phyloP scores from a whole-genome alignment of 2,797 vertebrate genomes.

The Malurus leucopterus region DNA sequence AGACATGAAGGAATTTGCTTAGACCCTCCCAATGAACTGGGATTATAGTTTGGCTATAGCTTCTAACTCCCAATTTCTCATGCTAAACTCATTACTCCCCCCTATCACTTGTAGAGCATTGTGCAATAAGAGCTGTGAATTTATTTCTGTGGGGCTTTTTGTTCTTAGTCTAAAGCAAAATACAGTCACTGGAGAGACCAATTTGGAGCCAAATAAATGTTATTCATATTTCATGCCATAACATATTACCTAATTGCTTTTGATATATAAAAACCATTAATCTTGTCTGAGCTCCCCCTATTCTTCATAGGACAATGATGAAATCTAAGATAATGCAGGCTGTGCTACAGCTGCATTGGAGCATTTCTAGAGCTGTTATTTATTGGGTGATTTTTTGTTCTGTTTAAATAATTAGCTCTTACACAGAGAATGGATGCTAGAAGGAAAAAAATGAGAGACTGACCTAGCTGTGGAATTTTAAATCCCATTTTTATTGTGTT shows the following conservation, averaged over 20 bases:
- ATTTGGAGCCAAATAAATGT: constrained; percentile 5
- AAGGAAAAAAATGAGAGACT: not conserved
- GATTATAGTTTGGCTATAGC: not conserved
- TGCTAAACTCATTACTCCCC: not conserved
- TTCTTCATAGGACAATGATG: not conserved
- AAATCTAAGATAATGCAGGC: constrained; percentile 18
- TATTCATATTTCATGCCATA: constrained; percentile 21
- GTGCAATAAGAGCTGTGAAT: not conserved
- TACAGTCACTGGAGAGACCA: not conserved
- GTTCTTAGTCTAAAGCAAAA: not conserved
- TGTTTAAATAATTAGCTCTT: not conserved
- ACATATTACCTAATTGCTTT: not conserved
- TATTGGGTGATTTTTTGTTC: not conserved
- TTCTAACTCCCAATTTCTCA: not conserved
- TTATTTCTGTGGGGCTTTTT: not conserved
- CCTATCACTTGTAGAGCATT: not conserved
- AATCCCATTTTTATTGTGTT: not conserved
- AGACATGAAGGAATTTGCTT: not conserved
- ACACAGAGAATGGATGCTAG: not conserved
- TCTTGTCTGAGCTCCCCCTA: not conserved
- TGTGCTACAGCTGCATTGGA: not conserved
- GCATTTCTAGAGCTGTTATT: not conserved
- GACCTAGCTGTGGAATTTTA: not conserved
- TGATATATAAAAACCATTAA: not conserved
- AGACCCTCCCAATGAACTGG: not conserved